phyloP scores from a whole-genome alignment of 2,888 invertebrate genomes.

The Parelbella ahira region DNA sequence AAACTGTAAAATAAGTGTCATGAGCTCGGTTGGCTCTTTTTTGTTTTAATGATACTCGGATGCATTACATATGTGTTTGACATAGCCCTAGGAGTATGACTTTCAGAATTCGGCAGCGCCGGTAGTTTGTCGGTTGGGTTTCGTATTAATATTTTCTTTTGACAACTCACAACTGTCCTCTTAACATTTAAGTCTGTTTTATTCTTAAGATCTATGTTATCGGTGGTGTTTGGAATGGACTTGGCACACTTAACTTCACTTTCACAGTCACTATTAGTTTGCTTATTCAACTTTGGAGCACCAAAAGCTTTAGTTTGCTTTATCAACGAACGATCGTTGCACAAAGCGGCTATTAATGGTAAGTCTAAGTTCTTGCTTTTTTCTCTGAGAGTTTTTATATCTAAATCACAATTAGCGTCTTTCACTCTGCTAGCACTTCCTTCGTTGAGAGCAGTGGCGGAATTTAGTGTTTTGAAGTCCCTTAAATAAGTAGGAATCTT shows the following conservation, averaged over 20 bases:
- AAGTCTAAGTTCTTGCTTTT: constrained; percentile 94
- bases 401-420: constrained; percentile 79
- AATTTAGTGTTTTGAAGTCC: constrained; percentile 49
- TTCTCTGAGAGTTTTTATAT: constrained; percentile 91
- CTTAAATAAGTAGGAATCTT: constrained; percentile 78
- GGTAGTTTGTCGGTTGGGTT: constrained; percentile 90
- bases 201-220: constrained; percentile 66
- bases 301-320: constrained; percentile 94
- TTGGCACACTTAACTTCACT: constrained; percentile 68
- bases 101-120: constrained; percentile 80
- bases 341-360: constrained; percentile 94
- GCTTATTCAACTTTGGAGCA: constrained; percentile 83
- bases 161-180: constrained; percentile 84
- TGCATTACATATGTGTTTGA: constrained; percentile 86
- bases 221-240: constrained; percentile 68
- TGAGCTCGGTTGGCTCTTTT: constrained; percentile 70
- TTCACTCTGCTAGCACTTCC: constrained; percentile 54
- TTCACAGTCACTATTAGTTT: constrained; percentile 66
- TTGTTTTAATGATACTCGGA: constrained; percentile 66
- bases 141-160: constrained; percentile 73
- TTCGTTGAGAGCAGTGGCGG: constrained; percentile 47
- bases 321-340: constrained; percentile 93
- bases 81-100: constrained; percentile 81
- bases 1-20: constrained; percentile 45
- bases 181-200: constrained; percentile 79